Evolutionary conservation across 2,888 invertebrate species (phyloP).

Genomic region (Oscheius sp.): DNA sequence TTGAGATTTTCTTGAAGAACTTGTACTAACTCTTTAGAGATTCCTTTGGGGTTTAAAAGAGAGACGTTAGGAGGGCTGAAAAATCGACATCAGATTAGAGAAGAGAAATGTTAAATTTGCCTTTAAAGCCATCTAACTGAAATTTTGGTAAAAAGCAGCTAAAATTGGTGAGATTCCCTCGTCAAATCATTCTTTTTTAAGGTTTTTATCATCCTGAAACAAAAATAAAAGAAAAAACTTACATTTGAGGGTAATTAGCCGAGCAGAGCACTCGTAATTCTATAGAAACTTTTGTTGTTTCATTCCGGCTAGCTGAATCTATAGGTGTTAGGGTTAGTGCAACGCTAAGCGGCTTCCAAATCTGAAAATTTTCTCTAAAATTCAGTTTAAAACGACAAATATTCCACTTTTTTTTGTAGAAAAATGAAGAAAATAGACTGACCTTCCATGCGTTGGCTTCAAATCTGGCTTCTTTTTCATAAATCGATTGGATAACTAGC

Average conservation of each 20-base stretch:
- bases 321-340: constrained; percentile 8
- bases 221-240: background rate
- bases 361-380: background rate
- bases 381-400: too few relatives aligned
- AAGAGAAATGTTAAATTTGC: too few relatives aligned
- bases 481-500: constrained; percentile 32
- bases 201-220: too few relatives aligned
- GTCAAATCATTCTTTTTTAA: too few relatives aligned
- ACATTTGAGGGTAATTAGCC: constrained; percentile 22
- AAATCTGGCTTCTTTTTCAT: constrained; percentile 31
- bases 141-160: too few relatives aligned
- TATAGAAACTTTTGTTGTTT: background rate
- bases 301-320: constrained; percentile 17
- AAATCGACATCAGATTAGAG: too few relatives aligned
- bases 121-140: too few relatives aligned
- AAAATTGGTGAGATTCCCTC: too few relatives aligned
- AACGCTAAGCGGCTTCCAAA: constrained; percentile 26
- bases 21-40: constrained; percentile 13
- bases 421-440: background rate
- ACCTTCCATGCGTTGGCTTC: constrained; percentile 43
- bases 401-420: too few relatives aligned
- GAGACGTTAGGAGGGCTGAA: background rate
- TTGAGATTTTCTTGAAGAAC: background rate
- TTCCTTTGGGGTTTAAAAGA: constrained; percentile 9
- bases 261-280: constrained; percentile 21